Evolutionary conservation across 2,113 vertebrate genomes (phyloP), one percentile per base, ranked within the genome.

Genomic region (Tauraco erythrolophus): DNA sequence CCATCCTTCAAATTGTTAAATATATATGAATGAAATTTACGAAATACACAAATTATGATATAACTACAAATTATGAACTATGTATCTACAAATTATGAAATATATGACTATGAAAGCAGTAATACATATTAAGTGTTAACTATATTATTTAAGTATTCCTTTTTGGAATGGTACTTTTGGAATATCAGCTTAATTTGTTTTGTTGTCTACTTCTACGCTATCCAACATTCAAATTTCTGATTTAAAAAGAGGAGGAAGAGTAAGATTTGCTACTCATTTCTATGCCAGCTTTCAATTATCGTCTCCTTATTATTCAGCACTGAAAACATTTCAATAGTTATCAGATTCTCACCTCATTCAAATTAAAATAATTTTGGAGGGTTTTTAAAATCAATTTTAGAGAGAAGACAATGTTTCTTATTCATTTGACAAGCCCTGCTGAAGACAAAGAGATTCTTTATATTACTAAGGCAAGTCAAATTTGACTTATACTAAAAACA

Each of bases 401-500:
- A 69, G 69, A 82, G 74, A 95, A 95, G 93, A 96, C 93, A 97
- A 58, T 96, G 89, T 96, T 96, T 94, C 92, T 93, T 61, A 61
- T 69, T 90, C 81, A 95, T 82, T 39, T 96, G 93, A 96, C 96
- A 96, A 88, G 89, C 25, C 89, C 86, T 77, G 50, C 31, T 2
- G 19, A 96, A 95, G 93, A 96, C 88, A 96, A 96, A 90, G 41
- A 88, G 66, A 93, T 72, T 84, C 92, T 96, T 94, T 92, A 33
- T 91, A 56, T 84, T 89, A 83, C 79, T 65, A 80, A 89, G 27
- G 57, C 48, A 96, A 96, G 75, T 93, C 89, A 95, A 94, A 89
- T 92, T 93, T 96, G 81, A 92, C 84, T 96, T 93, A n/a, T 92
- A 96, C 28, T 79, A 96, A 96, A 93, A 96, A 96, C 96, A 96